Base-by-base conservation (phyloP, 1,140 invertebrate genomes). In the Drosophila kepulauana region DNA sequence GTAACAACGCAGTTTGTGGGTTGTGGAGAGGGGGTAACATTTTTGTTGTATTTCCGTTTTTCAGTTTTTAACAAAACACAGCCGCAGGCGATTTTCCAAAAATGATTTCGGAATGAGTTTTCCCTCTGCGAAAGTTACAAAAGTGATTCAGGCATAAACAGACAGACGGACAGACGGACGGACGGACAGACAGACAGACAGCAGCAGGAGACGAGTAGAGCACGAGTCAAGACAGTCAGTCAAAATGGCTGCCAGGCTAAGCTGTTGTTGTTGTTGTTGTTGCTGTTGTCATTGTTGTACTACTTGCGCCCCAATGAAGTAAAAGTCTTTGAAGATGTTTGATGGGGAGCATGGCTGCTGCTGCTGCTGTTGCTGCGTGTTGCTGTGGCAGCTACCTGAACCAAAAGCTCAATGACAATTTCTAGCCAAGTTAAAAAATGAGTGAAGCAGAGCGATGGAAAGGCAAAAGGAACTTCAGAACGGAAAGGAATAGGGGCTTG, bases 91-190 rank as follows among this genome's bases (percentile, higher is more conserved):
- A 76, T 82, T 86, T 87, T 81, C 82, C 82, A 79, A 86, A 86
- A 86, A 87, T 86, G 68, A 81, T 86, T 86, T 86, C 82, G 76
- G 68, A 86, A 87, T 86, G 82, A 86, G 82, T 82, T 86, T 86
- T 86, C 59, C 51, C 35, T 63, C 25, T 68, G 72, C 64, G 71
- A 87, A 87, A 82, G 82, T 87, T 86, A 77, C 82, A 87, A 87
- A 86, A 86, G 82, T 86, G 82, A 87, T 86, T 86, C 82, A 74
- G 81, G 79, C 79, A 81, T 81, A 86, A 81, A 67, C 82, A 81
- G 82, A 71, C 68, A 68, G 74, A 78, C 43, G 28, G 45, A 62
- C 33, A 28, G 51, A 65, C 62, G 10, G 61, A 49, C 25, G n/a
- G 52, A 49, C 38, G 20, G 58, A 70, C 75, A 51, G 77, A 56